phyloP scores from a whole-genome alignment of 2,888 invertebrate species.

The Uropetala carovei region DNA sequence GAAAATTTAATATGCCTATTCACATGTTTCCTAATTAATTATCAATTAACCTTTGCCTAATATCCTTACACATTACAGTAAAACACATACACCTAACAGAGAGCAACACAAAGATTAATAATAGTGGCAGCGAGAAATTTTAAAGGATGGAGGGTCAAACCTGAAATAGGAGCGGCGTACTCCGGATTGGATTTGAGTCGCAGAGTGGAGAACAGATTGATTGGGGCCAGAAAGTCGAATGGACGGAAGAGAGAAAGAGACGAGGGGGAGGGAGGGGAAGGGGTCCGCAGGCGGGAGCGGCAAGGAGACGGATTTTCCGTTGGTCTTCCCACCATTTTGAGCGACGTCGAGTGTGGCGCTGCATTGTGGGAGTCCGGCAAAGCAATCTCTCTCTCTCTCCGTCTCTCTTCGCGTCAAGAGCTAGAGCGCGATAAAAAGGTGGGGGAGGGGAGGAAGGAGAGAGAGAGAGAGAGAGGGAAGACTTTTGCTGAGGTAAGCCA shows the following conservation, averaged over 20 bases:
- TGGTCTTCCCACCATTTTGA: background rate
- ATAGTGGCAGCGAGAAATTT: too few species aligned
- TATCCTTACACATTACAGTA: too few species aligned
- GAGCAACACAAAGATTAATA: too few species aligned
- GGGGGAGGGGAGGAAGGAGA: background rate
- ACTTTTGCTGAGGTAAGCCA: conserved; percentile 62
- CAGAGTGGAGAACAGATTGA: conserved; percentile 32
- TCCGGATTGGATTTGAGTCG: background rate
- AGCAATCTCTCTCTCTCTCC: background rate
- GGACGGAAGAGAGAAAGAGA: background rate
- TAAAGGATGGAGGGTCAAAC: too few species aligned
- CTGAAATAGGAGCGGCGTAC: background rate
- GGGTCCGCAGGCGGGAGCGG: background rate
- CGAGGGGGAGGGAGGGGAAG: background rate
- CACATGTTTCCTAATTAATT: too few species aligned
- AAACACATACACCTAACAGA: too few species aligned
- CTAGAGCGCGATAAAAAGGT: conserved; percentile 5
- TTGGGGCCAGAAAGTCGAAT: background rate
- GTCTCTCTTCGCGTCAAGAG: conserved; percentile 46
- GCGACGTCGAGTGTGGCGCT: conserved; percentile 42
- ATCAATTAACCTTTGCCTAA: too few species aligned
- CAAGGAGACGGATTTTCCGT: conserved; percentile 13
- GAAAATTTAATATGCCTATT: too few species aligned
- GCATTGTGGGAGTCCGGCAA: conserved; percentile 44
- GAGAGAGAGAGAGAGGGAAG: conserved; percentile 22